These are phyloP conservation scores for Cotesia glomerata DNA, from an alignment of 1,140 invertebrate genomes.

Conservation along the genomic window DNA sequence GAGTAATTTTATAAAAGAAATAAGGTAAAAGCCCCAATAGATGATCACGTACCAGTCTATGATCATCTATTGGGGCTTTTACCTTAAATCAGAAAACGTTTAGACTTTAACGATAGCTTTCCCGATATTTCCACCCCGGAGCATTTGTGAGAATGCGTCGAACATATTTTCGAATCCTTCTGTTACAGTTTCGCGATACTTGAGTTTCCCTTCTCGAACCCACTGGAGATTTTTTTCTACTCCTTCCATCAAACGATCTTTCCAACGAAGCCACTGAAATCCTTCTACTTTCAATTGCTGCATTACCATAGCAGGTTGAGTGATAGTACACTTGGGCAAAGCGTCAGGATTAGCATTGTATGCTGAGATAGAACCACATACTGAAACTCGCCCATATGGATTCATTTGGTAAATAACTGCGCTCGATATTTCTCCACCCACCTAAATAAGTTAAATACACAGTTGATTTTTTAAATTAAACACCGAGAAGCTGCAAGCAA, in stretches of 20 bases:
- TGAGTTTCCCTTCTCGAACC: slow-evolving; percentile 67
- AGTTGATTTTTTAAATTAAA: not conserved
- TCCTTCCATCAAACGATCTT: slow-evolving; percentile 57
- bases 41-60: too few relatives aligned
- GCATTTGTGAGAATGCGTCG: slow-evolving; percentile 68
- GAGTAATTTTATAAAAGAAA: too few relatives aligned
- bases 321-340: slow-evolving; percentile 54
- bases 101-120: too few relatives aligned
- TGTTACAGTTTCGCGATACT: slow-evolving; percentile 67
- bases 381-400: slow-evolving; percentile 66
- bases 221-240: slow-evolving; percentile 66
- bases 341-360: slow-evolving; percentile 49
- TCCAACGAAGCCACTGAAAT: too few relatives aligned
- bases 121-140: slow-evolving; percentile 42
- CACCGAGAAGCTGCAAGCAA: not conserved
- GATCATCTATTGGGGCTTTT: too few relatives aligned
- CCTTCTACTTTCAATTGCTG: slow-evolving; percentile 41
- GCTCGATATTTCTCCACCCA: too few relatives aligned
- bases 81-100: too few relatives aligned
- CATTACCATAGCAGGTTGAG: slow-evolving; percentile 64
- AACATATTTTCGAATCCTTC: slow-evolving; percentile 72
- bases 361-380: slow-evolving; percentile 70
- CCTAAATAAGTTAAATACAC: not conserved
- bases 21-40: too few relatives aligned
- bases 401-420: slow-evolving; percentile 67